Percentiles rank a stretch among this genome's conserved stretches.
These are phyloP conservation scores for Pseudeuparius sepicola DNA, from an alignment of 2,888 invertebrate species.

Conservation along the genomic window DNA sequence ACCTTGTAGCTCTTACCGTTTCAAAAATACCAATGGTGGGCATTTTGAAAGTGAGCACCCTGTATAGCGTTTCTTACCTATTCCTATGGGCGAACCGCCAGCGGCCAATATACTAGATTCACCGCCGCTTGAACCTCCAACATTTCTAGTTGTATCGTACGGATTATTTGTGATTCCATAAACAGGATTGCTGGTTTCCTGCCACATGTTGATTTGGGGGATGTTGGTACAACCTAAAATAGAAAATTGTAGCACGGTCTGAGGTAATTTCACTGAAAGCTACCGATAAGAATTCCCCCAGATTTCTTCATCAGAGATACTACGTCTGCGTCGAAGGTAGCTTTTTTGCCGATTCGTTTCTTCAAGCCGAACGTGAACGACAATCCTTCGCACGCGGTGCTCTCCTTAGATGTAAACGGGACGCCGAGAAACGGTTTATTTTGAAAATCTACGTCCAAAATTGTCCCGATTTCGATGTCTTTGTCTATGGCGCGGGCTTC, in stretches of 20 bases:
- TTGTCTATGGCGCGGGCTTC: conserved; percentile 69
- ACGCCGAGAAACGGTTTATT: conserved; percentile 79
- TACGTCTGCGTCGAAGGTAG: conserved; percentile 68
- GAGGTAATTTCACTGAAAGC: neutral
- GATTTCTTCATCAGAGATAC: conserved; percentile 62
- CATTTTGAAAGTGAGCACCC: too few species aligned
- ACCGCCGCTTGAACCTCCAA: conserved; percentile 90
- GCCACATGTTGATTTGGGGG: conserved; percentile 89
- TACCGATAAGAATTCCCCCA: conserved; percentile 72
- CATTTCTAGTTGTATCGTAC: conserved; percentile 73
- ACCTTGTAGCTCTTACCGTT: too few species aligned
- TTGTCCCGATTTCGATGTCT: conserved; percentile 47
- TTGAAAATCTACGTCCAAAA: conserved; percentile 52
- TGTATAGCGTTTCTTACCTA: conserved; percentile 56
- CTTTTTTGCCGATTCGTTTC: conserved; percentile 50
- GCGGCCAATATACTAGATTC: conserved; percentile 69
- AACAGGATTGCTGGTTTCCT: conserved; percentile 78
- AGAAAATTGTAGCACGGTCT: too few species aligned
- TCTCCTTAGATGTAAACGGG: conserved; percentile 88
- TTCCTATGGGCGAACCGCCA: conserved; percentile 71
- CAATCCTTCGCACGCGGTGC: conserved; percentile 67
- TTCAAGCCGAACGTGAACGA: conserved; percentile 58
- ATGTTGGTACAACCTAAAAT: conserved; percentile 60
- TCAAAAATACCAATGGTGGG: too few species aligned
- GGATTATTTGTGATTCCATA: conserved; percentile 88